Evolutionary conservation across 2,113 vertebrate species (phyloP).

Genomic region (Hyperopisus bebe): DNA sequence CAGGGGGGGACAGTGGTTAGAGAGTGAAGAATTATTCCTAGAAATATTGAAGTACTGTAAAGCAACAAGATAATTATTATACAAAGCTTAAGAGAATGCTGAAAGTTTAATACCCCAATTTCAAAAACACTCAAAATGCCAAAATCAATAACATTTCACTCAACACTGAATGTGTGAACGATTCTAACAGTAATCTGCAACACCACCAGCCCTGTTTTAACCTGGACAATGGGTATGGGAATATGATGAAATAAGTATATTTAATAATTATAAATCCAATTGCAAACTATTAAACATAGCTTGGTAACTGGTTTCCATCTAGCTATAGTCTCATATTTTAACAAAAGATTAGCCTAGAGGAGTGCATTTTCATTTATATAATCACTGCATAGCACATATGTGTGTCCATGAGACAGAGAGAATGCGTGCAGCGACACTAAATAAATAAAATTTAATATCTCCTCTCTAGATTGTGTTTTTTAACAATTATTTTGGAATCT

Average conservation of each 20-base stretch:
- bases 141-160: neutral
- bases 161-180: neutral
- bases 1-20: neutral
- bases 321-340: neutral
- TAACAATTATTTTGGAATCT: neutral
- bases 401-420: neutral
- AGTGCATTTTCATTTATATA: neutral
- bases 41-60: neutral
- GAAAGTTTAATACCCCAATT: neutral
- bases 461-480: neutral
- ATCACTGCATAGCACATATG: neutral
- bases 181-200: neutral
- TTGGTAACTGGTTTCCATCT: neutral
- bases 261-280: neutral
- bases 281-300: neutral
- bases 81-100: neutral
- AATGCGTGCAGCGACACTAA: neutral
- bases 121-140: neutral
- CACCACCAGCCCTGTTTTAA: neutral
- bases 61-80: neutral
- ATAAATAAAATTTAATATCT: neutral
- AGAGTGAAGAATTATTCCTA: neutral
- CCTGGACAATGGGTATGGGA: neutral
- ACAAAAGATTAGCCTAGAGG: neutral
- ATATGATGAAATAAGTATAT: neutral